Evolutionary conservation across 1,140 invertebrate species (phyloP).

Genomic region (Hormaphis cornu): DNA sequence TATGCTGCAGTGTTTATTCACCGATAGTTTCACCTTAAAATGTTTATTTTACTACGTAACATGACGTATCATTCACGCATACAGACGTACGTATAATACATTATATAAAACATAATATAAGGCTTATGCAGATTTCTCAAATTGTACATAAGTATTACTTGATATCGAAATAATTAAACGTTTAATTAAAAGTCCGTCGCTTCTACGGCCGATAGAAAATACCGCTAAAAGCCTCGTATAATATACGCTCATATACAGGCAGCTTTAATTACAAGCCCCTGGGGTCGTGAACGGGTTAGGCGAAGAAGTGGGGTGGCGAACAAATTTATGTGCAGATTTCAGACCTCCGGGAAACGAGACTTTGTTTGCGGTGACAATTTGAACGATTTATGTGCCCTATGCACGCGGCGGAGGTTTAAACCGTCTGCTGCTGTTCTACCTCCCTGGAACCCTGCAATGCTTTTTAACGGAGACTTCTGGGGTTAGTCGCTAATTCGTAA

Average conservation of each 20-base stretch:
- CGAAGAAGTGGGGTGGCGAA: slow-evolving; percentile 12
- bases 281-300: neutral
- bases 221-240: slow-evolving; percentile 29
- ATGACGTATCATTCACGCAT: too few species aligned
- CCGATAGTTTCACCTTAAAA: too few species aligned
- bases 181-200: slow-evolving; percentile 31
- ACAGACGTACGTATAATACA: too few species aligned
- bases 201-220: slow-evolving; percentile 28
- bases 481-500: slow-evolving; percentile 14
- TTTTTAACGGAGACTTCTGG: slow-evolving; percentile 7
- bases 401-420: slow-evolving; percentile 15
- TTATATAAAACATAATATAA: neutral
- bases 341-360: slow-evolving; percentile 32
- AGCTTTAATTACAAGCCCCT: slow-evolving; percentile 31
- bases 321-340: slow-evolving; percentile 32
- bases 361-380: slow-evolving; percentile 33
- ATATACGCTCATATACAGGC: slow-evolving; percentile 4
- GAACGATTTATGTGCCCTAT: slow-evolving; percentile 29
- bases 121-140: neutral
- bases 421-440: slow-evolving; percentile 15
- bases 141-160: slow-evolving; percentile 20
- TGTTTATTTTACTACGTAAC: too few species aligned
- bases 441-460: slow-evolving; percentile 7
- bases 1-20: too few species aligned
- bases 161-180: slow-evolving; percentile 31